Conservation (phyloP, 2,888 invertebrate species). For the Macaria notata region DNA sequence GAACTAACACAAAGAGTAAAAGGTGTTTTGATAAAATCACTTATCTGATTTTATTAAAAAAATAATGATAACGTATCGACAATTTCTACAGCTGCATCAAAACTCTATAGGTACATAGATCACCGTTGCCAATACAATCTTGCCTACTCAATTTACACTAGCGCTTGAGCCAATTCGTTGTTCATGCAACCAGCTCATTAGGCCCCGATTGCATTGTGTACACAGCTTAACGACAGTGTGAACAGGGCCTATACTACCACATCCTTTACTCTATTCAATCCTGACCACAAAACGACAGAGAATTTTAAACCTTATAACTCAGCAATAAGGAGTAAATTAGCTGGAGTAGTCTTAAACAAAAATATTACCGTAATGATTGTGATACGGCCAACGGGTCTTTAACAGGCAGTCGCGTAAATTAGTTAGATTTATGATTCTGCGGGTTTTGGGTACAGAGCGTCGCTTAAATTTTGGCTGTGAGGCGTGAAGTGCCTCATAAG, state of each 20-base stretch:
- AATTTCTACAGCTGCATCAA: no score
- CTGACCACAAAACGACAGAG: no score
- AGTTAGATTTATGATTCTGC: conserved; percentile 25
- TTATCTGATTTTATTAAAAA: no score
- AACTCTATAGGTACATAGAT: no score
- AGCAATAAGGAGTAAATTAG: no score
- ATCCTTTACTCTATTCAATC: no score
- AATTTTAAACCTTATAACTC: no score
- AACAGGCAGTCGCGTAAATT: conserved; percentile 25
- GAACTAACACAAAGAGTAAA: no score
- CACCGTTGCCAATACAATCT: background rate
- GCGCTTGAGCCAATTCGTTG: conserved; percentile 35
- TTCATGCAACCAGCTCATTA: conserved; percentile 40
- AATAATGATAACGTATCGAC: no score
- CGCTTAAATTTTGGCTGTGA: conserved; percentile 23
- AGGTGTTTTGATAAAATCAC: no score
- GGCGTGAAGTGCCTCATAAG: conserved; percentile 7
- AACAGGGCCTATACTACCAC: conserved; percentile 10
- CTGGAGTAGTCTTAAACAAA: no score
- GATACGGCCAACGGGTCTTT: conserved; percentile 14
- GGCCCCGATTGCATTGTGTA: conserved; percentile 33
- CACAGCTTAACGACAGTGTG: conserved; percentile 29
- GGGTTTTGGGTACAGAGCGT: conserved; percentile 15
- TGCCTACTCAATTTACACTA: conserved; percentile 10
- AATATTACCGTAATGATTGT: no score